These are phyloP conservation scores for Lophura nycthemera DNA, from an alignment of 2,113 vertebrate genomes.

Conservation along the genomic window DNA sequence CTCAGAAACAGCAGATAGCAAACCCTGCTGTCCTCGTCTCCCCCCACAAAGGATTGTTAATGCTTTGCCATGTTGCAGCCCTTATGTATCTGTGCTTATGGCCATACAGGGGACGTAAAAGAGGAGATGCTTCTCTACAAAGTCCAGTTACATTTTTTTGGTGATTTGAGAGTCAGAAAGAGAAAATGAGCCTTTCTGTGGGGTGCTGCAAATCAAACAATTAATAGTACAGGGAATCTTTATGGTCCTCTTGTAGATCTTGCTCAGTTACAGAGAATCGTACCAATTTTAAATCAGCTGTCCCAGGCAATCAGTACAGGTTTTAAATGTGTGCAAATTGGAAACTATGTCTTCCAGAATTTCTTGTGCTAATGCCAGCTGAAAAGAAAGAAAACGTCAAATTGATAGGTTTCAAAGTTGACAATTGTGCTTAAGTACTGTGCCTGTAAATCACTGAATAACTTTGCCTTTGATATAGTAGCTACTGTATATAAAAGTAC, in stretches of 20 bases:
- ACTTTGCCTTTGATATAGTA: background rate
- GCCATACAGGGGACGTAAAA: background rate
- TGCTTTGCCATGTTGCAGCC: background rate
- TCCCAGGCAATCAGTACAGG: background rate
- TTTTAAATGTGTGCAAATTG: constrained; percentile 9
- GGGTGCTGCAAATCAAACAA: background rate
- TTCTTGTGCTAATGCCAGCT: background rate
- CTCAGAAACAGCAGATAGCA: background rate
- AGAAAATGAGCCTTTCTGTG: background rate
- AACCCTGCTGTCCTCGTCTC: background rate
- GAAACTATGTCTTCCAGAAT: background rate
- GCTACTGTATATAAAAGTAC: background rate
- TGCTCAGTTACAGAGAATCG: background rate
- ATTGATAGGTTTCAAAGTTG: background rate
- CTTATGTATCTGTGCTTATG: accelerated
- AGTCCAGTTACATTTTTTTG: background rate
- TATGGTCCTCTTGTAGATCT: background rate
- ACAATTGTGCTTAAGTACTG: background rate
- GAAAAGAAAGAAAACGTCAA: background rate
- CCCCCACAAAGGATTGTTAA: too few relatives aligned
- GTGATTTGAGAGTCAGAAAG: background rate
- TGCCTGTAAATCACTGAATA: background rate
- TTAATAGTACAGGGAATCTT: background rate
- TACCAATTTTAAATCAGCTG: background rate
- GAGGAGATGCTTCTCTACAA: background rate